These are phyloP conservation scores for Plecturocebus donacophilus DNA, from an alignment of 2,113 vertebrate species.

Conservation along the genomic window DNA sequence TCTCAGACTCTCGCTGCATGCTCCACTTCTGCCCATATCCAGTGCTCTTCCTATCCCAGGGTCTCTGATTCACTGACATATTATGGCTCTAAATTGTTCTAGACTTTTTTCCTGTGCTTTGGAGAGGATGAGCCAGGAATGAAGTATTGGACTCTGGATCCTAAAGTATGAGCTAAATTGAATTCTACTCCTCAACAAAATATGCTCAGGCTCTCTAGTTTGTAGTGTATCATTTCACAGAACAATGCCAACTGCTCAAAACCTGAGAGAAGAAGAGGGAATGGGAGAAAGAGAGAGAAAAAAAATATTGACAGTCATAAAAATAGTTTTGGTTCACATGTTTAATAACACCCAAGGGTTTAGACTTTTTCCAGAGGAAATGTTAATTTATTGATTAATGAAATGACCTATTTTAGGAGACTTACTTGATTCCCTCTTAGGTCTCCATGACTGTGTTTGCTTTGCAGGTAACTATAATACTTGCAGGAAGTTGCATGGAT, in stretches of 20 bases:
- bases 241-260: neutral
- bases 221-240: neutral
- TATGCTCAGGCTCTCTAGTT: neutral
- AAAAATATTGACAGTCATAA: neutral
- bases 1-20: neutral
- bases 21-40: rapidly evolving
- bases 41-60: neutral
- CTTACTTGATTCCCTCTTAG: neutral
- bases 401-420: neutral
- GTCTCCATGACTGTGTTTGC: neutral
- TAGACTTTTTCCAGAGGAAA: neutral
- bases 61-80: neutral
- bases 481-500: neutral
- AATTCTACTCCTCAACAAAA: neutral
- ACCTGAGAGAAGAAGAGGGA: neutral
- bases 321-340: neutral
- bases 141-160: rapidly evolving
- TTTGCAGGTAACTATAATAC: neutral
- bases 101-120: neutral
- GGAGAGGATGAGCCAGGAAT: neutral
- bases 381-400: neutral
- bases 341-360: neutral
- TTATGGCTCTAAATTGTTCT: neutral
- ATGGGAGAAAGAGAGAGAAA: neutral
- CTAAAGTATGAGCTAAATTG: neutral